phyloP scores from a whole-genome alignment of 2,888 invertebrate species.

The Clunio marinus region DNA sequence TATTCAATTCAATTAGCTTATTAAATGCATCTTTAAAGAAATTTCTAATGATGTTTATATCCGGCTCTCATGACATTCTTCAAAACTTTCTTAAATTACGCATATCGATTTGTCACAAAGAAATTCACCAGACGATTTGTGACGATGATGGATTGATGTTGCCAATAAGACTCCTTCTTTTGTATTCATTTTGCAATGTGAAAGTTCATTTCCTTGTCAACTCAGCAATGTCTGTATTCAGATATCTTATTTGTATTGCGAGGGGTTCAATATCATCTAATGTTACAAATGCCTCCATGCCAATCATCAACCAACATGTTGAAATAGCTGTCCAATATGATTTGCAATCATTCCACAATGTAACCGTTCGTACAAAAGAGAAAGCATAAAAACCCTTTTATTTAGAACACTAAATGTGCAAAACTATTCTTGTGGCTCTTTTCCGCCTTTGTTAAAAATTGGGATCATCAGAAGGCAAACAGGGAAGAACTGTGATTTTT shows the following conservation, averaged over 20 bases:
- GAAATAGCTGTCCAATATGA: too few species aligned
- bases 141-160: neutral
- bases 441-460: neutral
- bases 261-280: conserved; percentile 1
- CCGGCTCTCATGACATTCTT: conserved; percentile 4
- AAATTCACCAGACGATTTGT: conserved; percentile 20
- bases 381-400: neutral
- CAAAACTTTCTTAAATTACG: conserved; percentile 33
- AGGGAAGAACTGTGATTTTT: neutral
- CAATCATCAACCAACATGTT: neutral
- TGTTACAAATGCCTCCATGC: neutral
- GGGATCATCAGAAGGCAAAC: neutral
- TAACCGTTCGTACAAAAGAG: too few species aligned
- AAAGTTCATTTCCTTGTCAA: neutral
- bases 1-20: conserved; percentile 32
- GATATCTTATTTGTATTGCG: too few species aligned
- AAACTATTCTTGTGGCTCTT: neutral
- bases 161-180: conserved; percentile 1
- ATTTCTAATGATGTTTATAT: conserved; percentile 36
- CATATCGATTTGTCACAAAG: conserved; percentile 37
- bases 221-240: too few species aligned
- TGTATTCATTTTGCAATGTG: neutral
- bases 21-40: neutral
- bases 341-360: too few species aligned
- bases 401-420: neutral